Conservation (phyloP, 2,113 vertebrate species). For the Barnardius zonarius region DNA sequence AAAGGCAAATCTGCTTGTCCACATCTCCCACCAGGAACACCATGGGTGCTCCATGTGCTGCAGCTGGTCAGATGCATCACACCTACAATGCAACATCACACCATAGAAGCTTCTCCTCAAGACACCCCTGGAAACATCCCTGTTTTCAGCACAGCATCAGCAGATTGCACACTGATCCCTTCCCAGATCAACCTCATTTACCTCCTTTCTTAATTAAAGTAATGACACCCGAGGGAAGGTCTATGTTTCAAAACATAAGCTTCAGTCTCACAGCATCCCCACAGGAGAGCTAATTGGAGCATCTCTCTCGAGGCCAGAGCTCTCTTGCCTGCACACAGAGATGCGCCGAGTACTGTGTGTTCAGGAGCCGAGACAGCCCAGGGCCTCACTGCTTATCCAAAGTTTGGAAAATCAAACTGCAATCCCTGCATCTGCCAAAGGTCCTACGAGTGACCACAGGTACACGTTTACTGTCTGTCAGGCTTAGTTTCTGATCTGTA, state of each 20-base stretch:
- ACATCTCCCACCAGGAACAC: not conserved
- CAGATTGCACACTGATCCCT: not conserved
- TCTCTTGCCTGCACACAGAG: not conserved
- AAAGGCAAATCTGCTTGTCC: not conserved
- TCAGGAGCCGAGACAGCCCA: not conserved
- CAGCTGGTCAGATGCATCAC: not conserved
- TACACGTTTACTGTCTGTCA: not conserved
- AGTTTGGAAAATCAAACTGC: not conserved
- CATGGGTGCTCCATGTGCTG: rapidly evolving
- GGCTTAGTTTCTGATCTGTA: not conserved
- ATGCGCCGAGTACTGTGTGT: rapidly evolving
- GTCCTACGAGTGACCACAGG: rapidly evolving
- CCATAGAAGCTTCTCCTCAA: rapidly evolving
- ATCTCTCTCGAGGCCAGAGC: not conserved
- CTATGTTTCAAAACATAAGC: not conserved
- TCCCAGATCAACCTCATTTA: not conserved
- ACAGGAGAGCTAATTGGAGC: not conserved
- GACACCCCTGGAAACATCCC: not conserved
- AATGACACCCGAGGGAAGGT: not conserved
- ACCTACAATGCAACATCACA: rapidly evolving
- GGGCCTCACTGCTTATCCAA: not conserved
- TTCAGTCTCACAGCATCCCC: not conserved
- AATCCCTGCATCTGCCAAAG: not conserved
- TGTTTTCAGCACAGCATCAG: not conserved
- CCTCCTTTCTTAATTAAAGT: constrained; percentile 24